Conservation (phyloP, 1,140 invertebrate species). For the Acromyrmex heyeri region DNA sequence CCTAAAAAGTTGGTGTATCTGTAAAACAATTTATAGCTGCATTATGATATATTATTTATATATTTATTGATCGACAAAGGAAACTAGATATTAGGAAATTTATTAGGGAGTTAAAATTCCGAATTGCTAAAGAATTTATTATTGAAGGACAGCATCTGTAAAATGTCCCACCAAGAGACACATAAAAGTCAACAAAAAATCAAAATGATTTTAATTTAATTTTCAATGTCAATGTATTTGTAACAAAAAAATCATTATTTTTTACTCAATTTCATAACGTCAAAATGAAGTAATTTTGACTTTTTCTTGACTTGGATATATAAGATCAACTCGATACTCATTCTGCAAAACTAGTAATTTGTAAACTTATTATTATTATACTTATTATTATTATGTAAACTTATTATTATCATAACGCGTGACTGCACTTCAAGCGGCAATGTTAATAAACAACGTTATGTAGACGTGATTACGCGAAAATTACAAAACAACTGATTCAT, state of each 20-base stretch:
- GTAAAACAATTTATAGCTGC: not conserved
- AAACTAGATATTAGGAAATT: not conserved
- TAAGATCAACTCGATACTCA: not conserved
- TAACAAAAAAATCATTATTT: no score
- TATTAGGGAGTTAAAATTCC: not conserved
- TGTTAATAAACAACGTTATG: not conserved
- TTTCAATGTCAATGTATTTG: no score
- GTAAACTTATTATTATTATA: not conserved
- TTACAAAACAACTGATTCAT: constrained; percentile 1
- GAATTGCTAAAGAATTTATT: not conserved
- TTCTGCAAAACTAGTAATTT: not conserved
- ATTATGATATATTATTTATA: not conserved
- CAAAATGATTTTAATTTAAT: no score
- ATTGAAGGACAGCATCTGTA: not conserved
- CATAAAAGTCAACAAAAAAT: no score
- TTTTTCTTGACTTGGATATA: not conserved
- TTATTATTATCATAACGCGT: not conserved
- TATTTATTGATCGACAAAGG: not conserved
- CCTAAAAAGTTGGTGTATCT: constrained; percentile 79
- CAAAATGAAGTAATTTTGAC: no score
- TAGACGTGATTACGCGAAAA: not conserved
- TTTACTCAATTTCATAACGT: no score
- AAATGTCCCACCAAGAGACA: not conserved
- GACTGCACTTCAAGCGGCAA: not conserved
- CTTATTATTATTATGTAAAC: not conserved